phyloP scores from a whole-genome alignment of 2,888 invertebrate species.

The Reticulitermes lucifugus region DNA sequence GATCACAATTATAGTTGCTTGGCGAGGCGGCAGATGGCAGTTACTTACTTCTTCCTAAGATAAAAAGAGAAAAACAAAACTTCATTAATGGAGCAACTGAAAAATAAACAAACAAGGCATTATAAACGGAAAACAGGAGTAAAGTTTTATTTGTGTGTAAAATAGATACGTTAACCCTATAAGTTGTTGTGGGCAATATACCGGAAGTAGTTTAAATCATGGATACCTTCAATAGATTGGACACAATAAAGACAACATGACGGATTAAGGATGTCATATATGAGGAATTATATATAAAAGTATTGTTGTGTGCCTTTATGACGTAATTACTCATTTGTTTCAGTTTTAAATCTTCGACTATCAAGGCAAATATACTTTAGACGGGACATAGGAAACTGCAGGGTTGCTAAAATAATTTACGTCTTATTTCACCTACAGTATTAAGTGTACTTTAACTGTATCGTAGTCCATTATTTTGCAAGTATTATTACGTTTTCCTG shows the following conservation, averaged over 20 bases:
- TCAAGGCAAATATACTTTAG: too few relatives aligned
- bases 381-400: too few relatives aligned
- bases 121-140: background rate
- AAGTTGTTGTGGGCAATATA: background rate
- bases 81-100: slow-evolving; percentile 18
- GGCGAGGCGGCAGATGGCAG: slow-evolving; percentile 53
- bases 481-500: too few relatives aligned
- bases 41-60: slow-evolving; percentile 65
- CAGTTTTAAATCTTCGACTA: too few relatives aligned
- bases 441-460: too few relatives aligned
- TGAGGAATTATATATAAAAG: background rate
- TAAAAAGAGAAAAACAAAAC: slow-evolving; percentile 60
- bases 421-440: too few relatives aligned
- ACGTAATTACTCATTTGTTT: background rate
- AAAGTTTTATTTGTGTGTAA: background rate
- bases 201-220: background rate
- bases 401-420: too few relatives aligned
- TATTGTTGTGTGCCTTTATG: background rate
- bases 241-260: background rate
- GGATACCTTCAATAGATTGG: background rate
- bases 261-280: background rate
- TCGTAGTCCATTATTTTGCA: too few relatives aligned
- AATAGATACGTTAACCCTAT: background rate
- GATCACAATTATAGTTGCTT: slow-evolving; percentile 28
- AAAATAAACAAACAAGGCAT: background rate